Conservation (phyloP, 2,888 invertebrate genomes). For the Trissonchulus sp. region DNA sequence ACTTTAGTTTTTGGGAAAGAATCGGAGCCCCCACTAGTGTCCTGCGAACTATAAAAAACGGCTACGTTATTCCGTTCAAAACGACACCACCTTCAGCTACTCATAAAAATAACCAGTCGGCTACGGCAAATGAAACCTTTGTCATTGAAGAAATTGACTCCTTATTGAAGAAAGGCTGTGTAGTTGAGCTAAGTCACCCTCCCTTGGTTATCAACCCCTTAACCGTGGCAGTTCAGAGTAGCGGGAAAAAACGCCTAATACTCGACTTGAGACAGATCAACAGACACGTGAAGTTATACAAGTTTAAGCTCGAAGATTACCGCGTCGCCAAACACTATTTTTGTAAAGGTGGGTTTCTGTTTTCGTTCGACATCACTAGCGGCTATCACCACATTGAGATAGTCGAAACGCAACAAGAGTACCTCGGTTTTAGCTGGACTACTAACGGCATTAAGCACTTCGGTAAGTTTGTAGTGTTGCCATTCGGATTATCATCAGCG, state of each 20-base stretch:
- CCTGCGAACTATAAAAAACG: no score
- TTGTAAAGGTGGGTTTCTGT: neutral
- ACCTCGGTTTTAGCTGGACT: neutral
- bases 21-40: no score
- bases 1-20: no score
- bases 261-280: neutral
- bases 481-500: neutral
- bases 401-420: neutral
- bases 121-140: no score
- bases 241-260: slow-evolving; percentile 2
- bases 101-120: no score
- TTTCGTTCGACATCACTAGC: neutral
- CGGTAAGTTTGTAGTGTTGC: neutral
- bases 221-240: no score
- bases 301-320: neutral
- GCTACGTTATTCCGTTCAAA: no score
- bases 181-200: no score
- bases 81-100: no score
- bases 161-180: no score
- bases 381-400: slow-evolving; percentile 14
- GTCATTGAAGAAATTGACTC: no score
- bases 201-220: no score
- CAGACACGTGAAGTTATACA: neutral
- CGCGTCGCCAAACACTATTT: neutral
- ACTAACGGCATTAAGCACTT: neutral